A percentile compares a stretch with the other conserved stretches of the same genome.
These are phyloP conservation scores for Pheosia gnoma DNA, from an alignment of 2,888 invertebrate genomes.

Conservation along the genomic window DNA sequence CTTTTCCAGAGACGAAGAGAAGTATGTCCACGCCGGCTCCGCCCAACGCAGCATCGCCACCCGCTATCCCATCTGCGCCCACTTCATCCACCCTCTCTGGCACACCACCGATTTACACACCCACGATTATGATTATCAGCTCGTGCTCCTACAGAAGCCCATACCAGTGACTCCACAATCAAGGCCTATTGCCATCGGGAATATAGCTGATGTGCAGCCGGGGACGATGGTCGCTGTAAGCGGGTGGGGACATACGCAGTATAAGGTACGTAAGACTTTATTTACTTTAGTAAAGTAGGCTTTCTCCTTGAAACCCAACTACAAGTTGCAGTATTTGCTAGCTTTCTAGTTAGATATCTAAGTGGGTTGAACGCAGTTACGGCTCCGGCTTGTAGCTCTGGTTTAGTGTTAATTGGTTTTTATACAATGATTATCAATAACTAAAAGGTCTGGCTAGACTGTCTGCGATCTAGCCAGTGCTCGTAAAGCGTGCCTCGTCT, in stretches of 20 bases:
- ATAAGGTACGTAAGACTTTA: conserved; percentile 50
- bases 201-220: conserved; percentile 46
- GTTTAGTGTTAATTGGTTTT: too few relatives aligned
- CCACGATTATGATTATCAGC: conserved; percentile 74
- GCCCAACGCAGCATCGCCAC: conserved; percentile 51
- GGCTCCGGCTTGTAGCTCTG: too few relatives aligned
- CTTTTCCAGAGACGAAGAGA: conserved; percentile 54
- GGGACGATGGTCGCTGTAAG: conserved; percentile 56
- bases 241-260: conserved; percentile 70
- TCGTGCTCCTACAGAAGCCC: conserved; percentile 61
- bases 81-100: conserved; percentile 69
- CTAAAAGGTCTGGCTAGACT: too few relatives aligned
- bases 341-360: too few relatives aligned
- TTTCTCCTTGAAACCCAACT: too few relatives aligned
- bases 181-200: conserved; percentile 68
- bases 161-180: conserved; percentile 56
- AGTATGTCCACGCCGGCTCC: conserved; percentile 62
- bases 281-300: too few relatives aligned
- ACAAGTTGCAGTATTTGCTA: too few relatives aligned
- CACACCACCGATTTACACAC: conserved; percentile 42
- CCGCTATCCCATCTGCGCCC: conserved; percentile 62
- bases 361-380: too few relatives aligned
- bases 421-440: too few relatives aligned
- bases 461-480: too few relatives aligned
- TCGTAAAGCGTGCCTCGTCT: too few relatives aligned